Conservation (phyloP, 2,888 invertebrate genomes). For the Tiphia femorata region DNA sequence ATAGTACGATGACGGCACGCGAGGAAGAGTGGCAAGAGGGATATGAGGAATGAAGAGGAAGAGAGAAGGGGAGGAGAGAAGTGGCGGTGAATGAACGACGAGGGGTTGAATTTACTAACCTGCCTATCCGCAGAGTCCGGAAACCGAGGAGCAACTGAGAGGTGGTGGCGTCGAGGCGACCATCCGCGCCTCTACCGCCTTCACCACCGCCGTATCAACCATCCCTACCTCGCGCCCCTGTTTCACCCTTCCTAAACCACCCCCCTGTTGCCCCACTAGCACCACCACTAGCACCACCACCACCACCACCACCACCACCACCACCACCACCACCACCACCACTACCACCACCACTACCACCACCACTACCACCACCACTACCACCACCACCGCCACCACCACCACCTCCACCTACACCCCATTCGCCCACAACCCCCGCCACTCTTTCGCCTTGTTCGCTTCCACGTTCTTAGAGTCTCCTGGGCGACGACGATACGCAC, state of each 20-base stretch:
- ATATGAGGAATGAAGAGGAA: too few relatives aligned
- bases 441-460: not conserved
- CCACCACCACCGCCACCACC: conserved; percentile 46
- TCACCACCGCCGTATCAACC: conserved; percentile 35
- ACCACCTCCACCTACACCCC: conserved; percentile 22
- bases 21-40: conserved; percentile 18
- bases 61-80: conserved; percentile 32
- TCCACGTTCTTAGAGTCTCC: not conserved
- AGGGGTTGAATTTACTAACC: conserved; percentile 54
- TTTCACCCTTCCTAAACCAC: not conserved
- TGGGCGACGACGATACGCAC: not conserved
- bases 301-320: not conserved
- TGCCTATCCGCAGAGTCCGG: conserved; percentile 63
- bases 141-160: conserved; percentile 65
- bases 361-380: conserved; percentile 47
- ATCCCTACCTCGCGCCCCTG: conserved; percentile 16
- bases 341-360: conserved; percentile 40
- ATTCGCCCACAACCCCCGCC: not conserved
- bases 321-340: not conserved
- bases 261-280: not conserved
- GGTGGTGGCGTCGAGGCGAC: conserved; percentile 45
- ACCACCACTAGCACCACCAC: too few relatives aligned
- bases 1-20: not conserved
- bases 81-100: conserved; percentile 56
- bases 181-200: conserved; percentile 45